A percentile compares a stretch with the other conserved stretches of the same genome.
These are phyloP conservation scores for Scaptomyza reducta DNA, from an alignment of 2,888 invertebrate species.

Conservation along the genomic window DNA sequence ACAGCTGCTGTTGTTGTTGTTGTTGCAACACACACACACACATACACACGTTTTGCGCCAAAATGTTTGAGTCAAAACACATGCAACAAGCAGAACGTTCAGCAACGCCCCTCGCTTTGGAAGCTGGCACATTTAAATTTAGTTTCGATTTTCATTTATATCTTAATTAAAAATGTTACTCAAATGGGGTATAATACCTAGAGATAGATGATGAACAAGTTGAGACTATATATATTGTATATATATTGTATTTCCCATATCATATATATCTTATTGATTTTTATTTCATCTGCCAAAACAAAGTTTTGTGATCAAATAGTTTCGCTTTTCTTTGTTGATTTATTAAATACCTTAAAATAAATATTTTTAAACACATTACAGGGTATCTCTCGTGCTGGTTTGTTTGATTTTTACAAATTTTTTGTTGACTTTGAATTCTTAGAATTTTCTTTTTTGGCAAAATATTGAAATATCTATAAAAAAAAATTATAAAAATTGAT, in stretches of 20 bases:
- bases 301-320: too few relatives aligned
- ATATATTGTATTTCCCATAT: too few relatives aligned
- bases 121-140: slow-evolving; percentile 51
- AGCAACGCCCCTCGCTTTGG: slow-evolving; percentile 1
- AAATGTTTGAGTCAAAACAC: slow-evolving; percentile 52
- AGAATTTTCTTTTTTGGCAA: slow-evolving; percentile 15
- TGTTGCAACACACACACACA: too few relatives aligned
- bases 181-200: not conserved
- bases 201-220: too few relatives aligned
- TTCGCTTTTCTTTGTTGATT: too few relatives aligned
- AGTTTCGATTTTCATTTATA: slow-evolving; percentile 42
- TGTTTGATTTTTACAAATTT: not conserved
- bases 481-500: slow-evolving; percentile 31
- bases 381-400: too few relatives aligned
- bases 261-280: too few relatives aligned
- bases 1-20: slow-evolving; percentile 35
- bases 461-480: slow-evolving; percentile 42
- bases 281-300: too few relatives aligned
- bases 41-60: slow-evolving; percentile 46
- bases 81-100: slow-evolving; percentile 47
- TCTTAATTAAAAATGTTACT: not conserved
- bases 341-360: too few relatives aligned
- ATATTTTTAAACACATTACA: too few relatives aligned
- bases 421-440: not conserved
- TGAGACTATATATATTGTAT: too few relatives aligned